Conservation (phyloP, 2,888 invertebrate species). For the Platycheirus albimanus region DNA sequence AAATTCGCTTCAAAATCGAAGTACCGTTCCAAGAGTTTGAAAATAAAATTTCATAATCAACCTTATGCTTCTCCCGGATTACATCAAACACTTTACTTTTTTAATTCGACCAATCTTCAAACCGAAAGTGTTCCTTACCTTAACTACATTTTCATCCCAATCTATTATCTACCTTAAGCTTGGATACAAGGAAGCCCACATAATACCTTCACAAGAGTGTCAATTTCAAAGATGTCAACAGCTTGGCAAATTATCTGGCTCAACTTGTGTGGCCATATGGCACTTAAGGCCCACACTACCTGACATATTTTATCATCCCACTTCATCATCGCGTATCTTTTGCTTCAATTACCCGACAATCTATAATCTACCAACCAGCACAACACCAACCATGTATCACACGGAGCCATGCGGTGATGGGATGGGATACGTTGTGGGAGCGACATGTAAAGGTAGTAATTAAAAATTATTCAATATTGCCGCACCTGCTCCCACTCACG, state of each 20-base stretch:
- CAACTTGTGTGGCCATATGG: neutral
- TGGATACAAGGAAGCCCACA: too few species aligned
- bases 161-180: too few species aligned
- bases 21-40: too few species aligned
- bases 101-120: too few species aligned
- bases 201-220: neutral
- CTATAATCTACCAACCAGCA: neutral
- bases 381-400: neutral
- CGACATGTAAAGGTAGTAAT: constrained; percentile 43
- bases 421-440: neutral
- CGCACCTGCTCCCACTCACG: neutral
- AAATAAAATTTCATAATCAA: too few species aligned
- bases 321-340: neutral
- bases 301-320: neutral
- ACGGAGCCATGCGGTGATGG: neutral
- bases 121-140: too few species aligned
- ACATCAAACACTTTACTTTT: too few species aligned
- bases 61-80: too few species aligned
- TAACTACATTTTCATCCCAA: too few species aligned
- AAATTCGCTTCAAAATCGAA: too few species aligned
- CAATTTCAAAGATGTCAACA: constrained; percentile 3
- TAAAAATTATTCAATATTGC: constrained; percentile 47
- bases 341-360: constrained; percentile 7
- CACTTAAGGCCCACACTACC: constrained; percentile 6
- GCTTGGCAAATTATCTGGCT: neutral